phyloP scores from a whole-genome alignment of 2,113 vertebrate genomes.

The Antigone vipio region DNA sequence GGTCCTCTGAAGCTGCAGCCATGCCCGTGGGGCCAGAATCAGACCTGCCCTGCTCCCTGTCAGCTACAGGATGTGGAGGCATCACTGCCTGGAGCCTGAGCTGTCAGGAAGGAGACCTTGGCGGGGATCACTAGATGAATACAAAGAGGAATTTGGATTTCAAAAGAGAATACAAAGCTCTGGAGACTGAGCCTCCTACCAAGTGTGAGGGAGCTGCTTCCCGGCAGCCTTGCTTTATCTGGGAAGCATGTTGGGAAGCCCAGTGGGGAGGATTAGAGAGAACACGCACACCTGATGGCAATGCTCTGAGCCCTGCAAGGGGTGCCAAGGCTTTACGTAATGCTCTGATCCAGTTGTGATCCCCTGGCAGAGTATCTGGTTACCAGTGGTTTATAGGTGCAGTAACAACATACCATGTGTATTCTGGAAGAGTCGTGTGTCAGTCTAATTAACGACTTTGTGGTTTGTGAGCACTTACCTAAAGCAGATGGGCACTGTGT shows the following conservation, averaged over 20 bases:
- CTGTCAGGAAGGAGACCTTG: constrained; percentile 27
- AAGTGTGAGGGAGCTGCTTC: not conserved
- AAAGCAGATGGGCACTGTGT: constrained; percentile 64
- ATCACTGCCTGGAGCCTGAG: not conserved
- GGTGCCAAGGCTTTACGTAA: constrained; percentile 42
- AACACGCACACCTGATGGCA: constrained; percentile 40
- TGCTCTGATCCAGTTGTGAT: constrained; percentile 15
- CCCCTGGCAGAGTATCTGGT: constrained; percentile 18
- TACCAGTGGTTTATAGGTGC: constrained; percentile 22
- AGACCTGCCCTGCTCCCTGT: not conserved
- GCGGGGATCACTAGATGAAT: not conserved
- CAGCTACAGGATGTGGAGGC: not conserved
- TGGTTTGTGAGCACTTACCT: constrained; percentile 60
- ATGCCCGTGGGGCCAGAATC: not conserved
- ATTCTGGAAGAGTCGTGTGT: constrained; percentile 65
- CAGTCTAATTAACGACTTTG: constrained; percentile 68
- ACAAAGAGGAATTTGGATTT: not conserved
- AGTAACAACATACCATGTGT: constrained; percentile 28
- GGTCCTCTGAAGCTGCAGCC: constrained; percentile 21
- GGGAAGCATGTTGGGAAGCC: constrained; percentile 19
- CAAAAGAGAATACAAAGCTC: not conserved
- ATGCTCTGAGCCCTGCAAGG: not conserved
- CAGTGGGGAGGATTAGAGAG: constrained; percentile 26
- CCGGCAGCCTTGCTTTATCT: not conserved
- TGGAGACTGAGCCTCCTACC: not conserved